Conservation (phyloP, 2,113 vertebrate species). For the Calcarius ornatus region DNA sequence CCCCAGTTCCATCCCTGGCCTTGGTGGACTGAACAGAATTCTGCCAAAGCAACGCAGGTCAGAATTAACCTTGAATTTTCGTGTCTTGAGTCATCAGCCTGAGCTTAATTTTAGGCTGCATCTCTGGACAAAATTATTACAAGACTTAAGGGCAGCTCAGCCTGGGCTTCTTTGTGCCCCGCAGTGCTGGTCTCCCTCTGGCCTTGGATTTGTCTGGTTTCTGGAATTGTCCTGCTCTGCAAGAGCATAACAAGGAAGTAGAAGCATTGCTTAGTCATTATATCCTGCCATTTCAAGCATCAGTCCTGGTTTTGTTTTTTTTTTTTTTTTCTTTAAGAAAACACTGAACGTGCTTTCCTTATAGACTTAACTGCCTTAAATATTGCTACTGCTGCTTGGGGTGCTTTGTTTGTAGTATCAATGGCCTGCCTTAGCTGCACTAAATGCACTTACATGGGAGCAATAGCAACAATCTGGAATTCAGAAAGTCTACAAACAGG, state of each 20-base stretch:
- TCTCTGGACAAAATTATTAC: neutral
- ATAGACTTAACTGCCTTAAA: neutral
- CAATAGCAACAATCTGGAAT: constrained; percentile 57
- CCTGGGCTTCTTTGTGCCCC: neutral
- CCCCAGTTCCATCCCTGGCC: neutral
- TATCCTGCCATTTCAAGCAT: neutral
- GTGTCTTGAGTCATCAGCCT: neutral
- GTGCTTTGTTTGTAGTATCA: neutral
- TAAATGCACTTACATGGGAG: constrained; percentile 16
- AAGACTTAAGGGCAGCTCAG: neutral
- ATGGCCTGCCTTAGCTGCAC: neutral
- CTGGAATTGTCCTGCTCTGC: neutral
- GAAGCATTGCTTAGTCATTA: neutral
- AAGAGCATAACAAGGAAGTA: neutral
- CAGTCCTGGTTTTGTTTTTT: neutral
- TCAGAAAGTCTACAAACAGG: constrained; percentile 66
- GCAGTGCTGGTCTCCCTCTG: neutral
- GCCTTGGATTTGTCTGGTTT: neutral
- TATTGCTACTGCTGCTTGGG: neutral
- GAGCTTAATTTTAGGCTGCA: neutral
- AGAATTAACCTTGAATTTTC: neutral
- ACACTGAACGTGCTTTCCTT: neutral
- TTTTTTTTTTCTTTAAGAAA: neutral
- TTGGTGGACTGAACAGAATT: neutral
- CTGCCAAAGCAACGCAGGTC: neutral